A percentile compares a stretch with the other conserved stretches of the same genome.
Conservation (phyloP, 2,797 vertebrate genomes). For the Monodelphis domestica region DNA sequence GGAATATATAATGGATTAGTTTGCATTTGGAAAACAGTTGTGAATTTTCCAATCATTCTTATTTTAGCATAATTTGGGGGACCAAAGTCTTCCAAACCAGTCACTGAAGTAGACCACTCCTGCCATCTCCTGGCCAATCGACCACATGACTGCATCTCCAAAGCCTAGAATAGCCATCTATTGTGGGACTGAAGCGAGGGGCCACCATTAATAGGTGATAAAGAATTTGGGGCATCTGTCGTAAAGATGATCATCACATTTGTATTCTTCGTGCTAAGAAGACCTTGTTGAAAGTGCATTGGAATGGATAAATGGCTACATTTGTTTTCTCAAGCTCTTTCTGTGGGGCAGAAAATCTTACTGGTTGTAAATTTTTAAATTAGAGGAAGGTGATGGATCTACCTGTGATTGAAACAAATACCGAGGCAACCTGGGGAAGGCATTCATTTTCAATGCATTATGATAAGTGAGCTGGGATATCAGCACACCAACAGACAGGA, state of each 20-base stretch:
- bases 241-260: slow-evolving; percentile 76
- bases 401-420: slow-evolving; percentile 80
- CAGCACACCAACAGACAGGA: slow-evolving; percentile 64
- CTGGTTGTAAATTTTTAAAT: slow-evolving; percentile 81
- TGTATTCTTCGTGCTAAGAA: slow-evolving; percentile 82
- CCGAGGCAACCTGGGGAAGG: slow-evolving; percentile 62
- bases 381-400: slow-evolving; percentile 77
- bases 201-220: slow-evolving; percentile 79
- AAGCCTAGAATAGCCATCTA: slow-evolving; percentile 75
- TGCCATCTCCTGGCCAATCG: slow-evolving; percentile 86
- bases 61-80: slow-evolving; percentile 48
- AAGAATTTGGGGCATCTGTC: slow-evolving; percentile 83
- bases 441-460: slow-evolving; percentile 58
- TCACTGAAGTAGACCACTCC: slow-evolving; percentile 82
- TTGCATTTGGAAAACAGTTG: slow-evolving; percentile 64
- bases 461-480: slow-evolving; percentile 30
- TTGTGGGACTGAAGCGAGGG: slow-evolving; percentile 75
- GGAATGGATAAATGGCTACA: slow-evolving; percentile 80
- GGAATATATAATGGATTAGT: slow-evolving; percentile 73
- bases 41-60: slow-evolving; percentile 56
- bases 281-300: slow-evolving; percentile 82
- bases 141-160: slow-evolving; percentile 70
- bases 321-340: slow-evolving; percentile 79
- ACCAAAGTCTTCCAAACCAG: slow-evolving; percentile 34
- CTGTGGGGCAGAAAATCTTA: slow-evolving; percentile 78